Conservation (phyloP, 2,888 invertebrate genomes). For the Synergus japonicus region DNA sequence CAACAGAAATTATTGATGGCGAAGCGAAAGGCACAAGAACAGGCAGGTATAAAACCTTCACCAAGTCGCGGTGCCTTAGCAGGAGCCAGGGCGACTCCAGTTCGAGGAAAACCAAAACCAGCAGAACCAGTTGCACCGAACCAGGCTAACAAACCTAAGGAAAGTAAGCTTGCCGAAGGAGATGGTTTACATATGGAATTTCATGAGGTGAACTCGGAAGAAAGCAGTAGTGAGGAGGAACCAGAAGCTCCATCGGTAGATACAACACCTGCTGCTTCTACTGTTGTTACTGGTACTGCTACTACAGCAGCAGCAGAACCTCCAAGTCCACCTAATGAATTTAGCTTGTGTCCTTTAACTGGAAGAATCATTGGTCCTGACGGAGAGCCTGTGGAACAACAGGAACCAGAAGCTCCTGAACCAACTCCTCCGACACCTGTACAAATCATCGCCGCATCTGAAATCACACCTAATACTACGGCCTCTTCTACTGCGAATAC, state of each 20-base stretch:
- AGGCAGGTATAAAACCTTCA: slow-evolving; percentile 69
- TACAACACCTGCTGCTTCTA: slow-evolving; percentile 76
- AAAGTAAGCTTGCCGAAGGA: slow-evolving; percentile 75
- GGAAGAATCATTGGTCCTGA: slow-evolving; percentile 78
- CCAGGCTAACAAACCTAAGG: slow-evolving; percentile 69
- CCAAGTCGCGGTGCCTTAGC: slow-evolving; percentile 63
- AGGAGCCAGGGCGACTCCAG: slow-evolving; percentile 58
- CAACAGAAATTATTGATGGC: slow-evolving; percentile 75
- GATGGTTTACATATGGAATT: slow-evolving; percentile 77
- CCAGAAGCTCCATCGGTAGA: slow-evolving; percentile 77
- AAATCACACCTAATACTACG: slow-evolving; percentile 48
- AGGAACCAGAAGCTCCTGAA: slow-evolving; percentile 60
- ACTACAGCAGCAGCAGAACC: slow-evolving; percentile 79
- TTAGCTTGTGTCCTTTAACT: slow-evolving; percentile 85
- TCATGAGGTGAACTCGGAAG: slow-evolving; percentile 76
- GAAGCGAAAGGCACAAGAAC: slow-evolving; percentile 74
- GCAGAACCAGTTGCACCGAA: slow-evolving; percentile 50
- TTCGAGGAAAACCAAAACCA: slow-evolving; percentile 63
- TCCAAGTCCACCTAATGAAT: slow-evolving; percentile 83
- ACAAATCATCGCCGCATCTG: slow-evolving; percentile 42
- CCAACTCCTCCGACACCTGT: slow-evolving; percentile 62
- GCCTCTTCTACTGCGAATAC: slow-evolving; percentile 51
- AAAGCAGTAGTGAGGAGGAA: slow-evolving; percentile 81
- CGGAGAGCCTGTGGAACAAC: slow-evolving; percentile 74
- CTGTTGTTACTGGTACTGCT: not conserved